A percentile compares a stretch with the other conserved stretches of the same genome.
Evolutionary conservation across 1,140 invertebrate genomes (phyloP).

Genomic region (Sesamia nonagrioides): DNA sequence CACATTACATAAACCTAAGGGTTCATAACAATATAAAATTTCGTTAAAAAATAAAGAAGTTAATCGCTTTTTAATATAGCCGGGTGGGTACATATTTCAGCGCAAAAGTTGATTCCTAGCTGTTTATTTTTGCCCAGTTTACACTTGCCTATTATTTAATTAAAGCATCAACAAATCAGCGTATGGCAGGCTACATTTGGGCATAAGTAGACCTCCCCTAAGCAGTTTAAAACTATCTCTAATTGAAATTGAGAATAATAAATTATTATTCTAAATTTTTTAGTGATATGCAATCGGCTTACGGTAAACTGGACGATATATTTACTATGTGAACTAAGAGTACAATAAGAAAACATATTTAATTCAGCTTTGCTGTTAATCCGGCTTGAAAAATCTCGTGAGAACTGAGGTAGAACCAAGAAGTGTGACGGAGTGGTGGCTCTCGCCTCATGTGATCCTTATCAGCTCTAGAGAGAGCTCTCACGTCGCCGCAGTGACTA

Average conservation of each 20-base stretch:
- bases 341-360: slow-evolving; percentile 43
- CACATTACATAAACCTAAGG: too few species aligned
- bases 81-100: too few species aligned
- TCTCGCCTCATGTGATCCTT: slow-evolving; percentile 59
- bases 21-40: neutral
- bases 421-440: slow-evolving; percentile 62
- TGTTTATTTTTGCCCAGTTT: too few species aligned
- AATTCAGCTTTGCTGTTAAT: slow-evolving; percentile 43
- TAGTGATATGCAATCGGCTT: slow-evolving; percentile 1
- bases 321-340: slow-evolving; percentile 28
- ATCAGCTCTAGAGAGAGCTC: slow-evolving; percentile 70
- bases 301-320: neutral
- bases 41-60: neutral
- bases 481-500: slow-evolving; percentile 74
- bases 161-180: too few species aligned
- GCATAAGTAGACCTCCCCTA: too few species aligned
- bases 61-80: too few species aligned
- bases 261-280: neutral
- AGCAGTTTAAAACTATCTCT: too few species aligned
- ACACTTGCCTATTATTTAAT: too few species aligned
- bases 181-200: too few species aligned
- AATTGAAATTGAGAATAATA: neutral
- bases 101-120: too few species aligned
- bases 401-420: slow-evolving; percentile 45
- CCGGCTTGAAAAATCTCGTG: slow-evolving; percentile 49